Conservation (phyloP, 1,140 invertebrate genomes). For the Galendromus occidentalis region DNA sequence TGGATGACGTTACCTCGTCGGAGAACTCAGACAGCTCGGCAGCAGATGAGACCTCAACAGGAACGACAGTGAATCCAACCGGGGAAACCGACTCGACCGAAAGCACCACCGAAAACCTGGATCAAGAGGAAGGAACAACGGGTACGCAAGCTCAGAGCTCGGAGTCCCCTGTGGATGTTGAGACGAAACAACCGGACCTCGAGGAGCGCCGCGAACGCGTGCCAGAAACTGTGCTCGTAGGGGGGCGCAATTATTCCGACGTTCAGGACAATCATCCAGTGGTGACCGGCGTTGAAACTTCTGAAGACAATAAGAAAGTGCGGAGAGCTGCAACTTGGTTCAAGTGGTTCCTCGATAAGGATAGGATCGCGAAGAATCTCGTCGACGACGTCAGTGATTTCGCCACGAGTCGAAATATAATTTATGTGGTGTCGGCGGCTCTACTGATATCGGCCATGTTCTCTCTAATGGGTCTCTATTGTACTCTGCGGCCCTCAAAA, state of each 20-base stretch:
- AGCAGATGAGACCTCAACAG: neutral
- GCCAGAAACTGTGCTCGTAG: neutral
- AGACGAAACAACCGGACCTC: neutral
- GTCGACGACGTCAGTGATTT: neutral
- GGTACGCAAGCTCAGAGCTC: neutral
- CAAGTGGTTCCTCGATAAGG: neutral
- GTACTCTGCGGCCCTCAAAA: neutral
- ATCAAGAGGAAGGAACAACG: neutral
- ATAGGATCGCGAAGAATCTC: neutral
- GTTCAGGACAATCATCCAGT: constrained; percentile 6
- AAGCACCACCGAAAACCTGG: neutral
- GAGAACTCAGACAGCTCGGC: no score
- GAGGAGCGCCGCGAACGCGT: neutral
- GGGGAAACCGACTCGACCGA: neutral
- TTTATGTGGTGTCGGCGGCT: neutral
- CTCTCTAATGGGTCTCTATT: neutral
- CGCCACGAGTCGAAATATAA: neutral
- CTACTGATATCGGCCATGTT: neutral
- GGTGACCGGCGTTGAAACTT: neutral
- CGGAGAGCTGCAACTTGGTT: neutral
- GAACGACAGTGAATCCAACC: neutral
- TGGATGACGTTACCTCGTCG: no score
- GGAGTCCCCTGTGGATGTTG: neutral
- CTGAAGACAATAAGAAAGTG: neutral
- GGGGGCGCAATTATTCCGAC: neutral